phyloP scores from a whole-genome alignment of 2,888 invertebrate genomes.

The Globia sparganii region DNA sequence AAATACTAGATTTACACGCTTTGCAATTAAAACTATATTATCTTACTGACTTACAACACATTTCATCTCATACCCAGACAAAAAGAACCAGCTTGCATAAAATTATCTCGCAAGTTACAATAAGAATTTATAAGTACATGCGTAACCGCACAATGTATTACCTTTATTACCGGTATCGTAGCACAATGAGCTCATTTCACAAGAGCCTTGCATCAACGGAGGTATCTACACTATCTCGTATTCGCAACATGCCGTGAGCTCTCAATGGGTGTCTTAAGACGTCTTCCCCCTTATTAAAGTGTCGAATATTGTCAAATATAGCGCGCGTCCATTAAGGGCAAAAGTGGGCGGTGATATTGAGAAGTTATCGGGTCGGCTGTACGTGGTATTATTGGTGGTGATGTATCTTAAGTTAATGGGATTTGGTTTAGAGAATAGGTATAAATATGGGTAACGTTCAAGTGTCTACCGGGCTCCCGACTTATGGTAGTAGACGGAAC shows the following conservation, averaged over 20 bases:
- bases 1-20: no score
- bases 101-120: slow-evolving; percentile 36
- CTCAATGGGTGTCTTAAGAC: slow-evolving; percentile 66
- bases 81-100: slow-evolving; percentile 22
- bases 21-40: slow-evolving; percentile 18
- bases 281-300: slow-evolving; percentile 81
- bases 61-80: background rate
- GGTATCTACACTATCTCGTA: slow-evolving; percentile 48
- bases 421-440: background rate
- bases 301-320: slow-evolving; percentile 87
- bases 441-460: background rate
- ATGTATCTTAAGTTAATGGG: slow-evolving; percentile 54
- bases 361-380: slow-evolving; percentile 71
- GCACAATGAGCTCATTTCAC: slow-evolving; percentile 59
- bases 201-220: slow-evolving; percentile 58
- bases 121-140: slow-evolving; percentile 47
- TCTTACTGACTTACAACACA: background rate
- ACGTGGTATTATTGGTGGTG: slow-evolving; percentile 60
- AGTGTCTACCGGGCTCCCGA: background rate
- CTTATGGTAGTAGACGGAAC: background rate
- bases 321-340: slow-evolving; percentile 82
- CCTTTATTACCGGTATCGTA: slow-evolving; percentile 36
- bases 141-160: slow-evolving; percentile 40
- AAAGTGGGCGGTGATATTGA: slow-evolving; percentile 78
- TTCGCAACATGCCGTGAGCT: slow-evolving; percentile 61